These are phyloP conservation scores for Nansenia antarctica DNA, from an alignment of 2,113 vertebrate genomes.

Conservation along the genomic window DNA sequence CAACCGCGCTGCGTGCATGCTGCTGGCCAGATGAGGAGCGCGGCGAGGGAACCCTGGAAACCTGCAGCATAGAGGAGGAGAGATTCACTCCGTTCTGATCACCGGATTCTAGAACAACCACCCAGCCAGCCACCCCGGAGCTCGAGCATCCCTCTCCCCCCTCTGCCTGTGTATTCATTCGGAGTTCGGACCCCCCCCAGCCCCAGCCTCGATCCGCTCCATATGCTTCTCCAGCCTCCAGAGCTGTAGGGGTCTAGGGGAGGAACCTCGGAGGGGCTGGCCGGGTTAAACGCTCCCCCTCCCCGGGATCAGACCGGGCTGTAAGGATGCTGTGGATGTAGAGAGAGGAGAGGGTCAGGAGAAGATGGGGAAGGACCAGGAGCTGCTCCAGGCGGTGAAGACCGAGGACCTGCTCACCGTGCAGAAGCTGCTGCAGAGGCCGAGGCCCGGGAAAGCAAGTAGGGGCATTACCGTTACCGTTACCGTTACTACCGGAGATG, in stretches of 20 bases:
- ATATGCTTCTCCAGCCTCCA: constrained; percentile 44
- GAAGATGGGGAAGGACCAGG: constrained; percentile 97
- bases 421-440: constrained; percentile 96
- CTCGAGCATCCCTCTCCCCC: constrained; percentile 36
- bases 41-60: constrained; percentile 14
- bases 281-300: constrained; percentile 60
- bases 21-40: constrained; percentile 31
- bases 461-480: constrained; percentile 60
- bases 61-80: not conserved
- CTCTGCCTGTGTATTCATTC: not conserved
- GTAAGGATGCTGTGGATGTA: constrained; percentile 78
- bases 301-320: constrained; percentile 51
- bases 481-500: not conserved
- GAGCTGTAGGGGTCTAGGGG: constrained; percentile 52
- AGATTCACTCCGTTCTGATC: not conserved
- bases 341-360: constrained; percentile 55
- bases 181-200: constrained; percentile 8
- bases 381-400: constrained; percentile 96
- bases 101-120: constrained; percentile 30
- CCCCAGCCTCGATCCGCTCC: not conserved
- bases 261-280: constrained; percentile 50
- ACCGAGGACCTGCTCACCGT: constrained; percentile 93
- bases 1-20: constrained; percentile 20
- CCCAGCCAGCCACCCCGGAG: constrained; percentile 33
- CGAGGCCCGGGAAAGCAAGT: constrained; percentile 94